Percentiles rank a stretch among this genome's conserved stretches.
These are phyloP conservation scores for Eptesicus fuscus DNA, from an alignment of 2,113 vertebrate genomes.

Conservation along the genomic window DNA sequence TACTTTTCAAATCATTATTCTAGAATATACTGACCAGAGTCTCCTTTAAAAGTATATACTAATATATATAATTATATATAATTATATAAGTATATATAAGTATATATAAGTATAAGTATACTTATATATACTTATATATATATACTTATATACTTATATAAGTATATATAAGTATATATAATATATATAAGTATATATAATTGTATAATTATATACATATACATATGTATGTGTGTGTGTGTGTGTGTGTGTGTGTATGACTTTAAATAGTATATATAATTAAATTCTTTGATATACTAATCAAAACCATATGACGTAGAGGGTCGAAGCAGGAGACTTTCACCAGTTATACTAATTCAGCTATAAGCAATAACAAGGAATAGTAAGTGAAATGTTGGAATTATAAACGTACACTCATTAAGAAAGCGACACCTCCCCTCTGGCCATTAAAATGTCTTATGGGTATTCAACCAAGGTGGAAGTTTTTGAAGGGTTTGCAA, in stretches of 20 bases:
- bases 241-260: neutral
- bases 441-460: neutral
- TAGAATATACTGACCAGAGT: neutral
- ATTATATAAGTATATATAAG: too few relatives aligned
- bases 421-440: neutral
- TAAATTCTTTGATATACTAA: constrained; percentile 25
- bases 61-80: too few relatives aligned
- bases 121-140: too few relatives aligned
- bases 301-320: neutral
- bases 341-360: neutral
- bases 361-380: neutral
- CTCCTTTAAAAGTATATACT: constrained; percentile 1
- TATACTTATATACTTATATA: too few relatives aligned
- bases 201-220: too few relatives aligned
- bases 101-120: too few relatives aligned
- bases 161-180: too few relatives aligned
- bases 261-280: neutral
- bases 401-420: neutral
- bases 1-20: constrained; percentile 44
- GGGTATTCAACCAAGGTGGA: neutral
- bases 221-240: neutral
- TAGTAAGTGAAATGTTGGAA: constrained; percentile 21
- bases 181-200: too few relatives aligned
- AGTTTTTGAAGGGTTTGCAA: neutral
- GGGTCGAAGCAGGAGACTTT: neutral